Evolutionary conservation across 2,888 invertebrate genomes (phyloP), one percentile per base, ranked within the genome.

Genomic region (Yponomeuta malinellus): DNA sequence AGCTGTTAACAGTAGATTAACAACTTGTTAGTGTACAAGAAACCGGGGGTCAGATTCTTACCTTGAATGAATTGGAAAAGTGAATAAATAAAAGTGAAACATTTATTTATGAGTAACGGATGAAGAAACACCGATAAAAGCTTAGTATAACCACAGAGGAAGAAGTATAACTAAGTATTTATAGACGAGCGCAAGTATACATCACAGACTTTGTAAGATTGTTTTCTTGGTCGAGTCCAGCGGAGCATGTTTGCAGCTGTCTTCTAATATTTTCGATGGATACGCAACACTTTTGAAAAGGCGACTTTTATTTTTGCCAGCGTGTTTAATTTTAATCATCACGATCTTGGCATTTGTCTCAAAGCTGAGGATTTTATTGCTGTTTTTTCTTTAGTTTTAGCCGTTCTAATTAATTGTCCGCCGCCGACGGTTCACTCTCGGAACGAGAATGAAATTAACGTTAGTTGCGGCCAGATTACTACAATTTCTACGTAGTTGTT

Each of bases 301-400:
- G 82, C 77, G 76, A 83, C 80, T 86, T 88, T 88, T 88, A 87
- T 89, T 88, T 88, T 84, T 77, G 79, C 81, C 75, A 73, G 78
- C 83, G 80, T 85, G 83, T 88, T 72, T 87, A 86, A 89, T 89
- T 90, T 88, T 88, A 87, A 90, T 90, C 88, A 82, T 85, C 84
- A 84, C 82, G 82, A 87, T 82, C 78, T 91, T 91, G 90, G 91
- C 91, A 90, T 85, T 83, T 85, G 85, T 83, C 82, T 86, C 88
- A 89, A 89, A 88, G 88, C 78, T 83, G 81, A 81, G 81, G 82
- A 81, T 78, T 82, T 89, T 90, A 88, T 88, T 83, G 79, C 84
- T 85, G 71, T 84, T 83, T 83, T 84, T 83, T 81, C 43, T 43
- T 43, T 85, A 82, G 78, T 83, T 86, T 86, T 79, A 81, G 82